Conservation (phyloP, 2,797 vertebrate species). For the Phrynocephalus forsythii region DNA sequence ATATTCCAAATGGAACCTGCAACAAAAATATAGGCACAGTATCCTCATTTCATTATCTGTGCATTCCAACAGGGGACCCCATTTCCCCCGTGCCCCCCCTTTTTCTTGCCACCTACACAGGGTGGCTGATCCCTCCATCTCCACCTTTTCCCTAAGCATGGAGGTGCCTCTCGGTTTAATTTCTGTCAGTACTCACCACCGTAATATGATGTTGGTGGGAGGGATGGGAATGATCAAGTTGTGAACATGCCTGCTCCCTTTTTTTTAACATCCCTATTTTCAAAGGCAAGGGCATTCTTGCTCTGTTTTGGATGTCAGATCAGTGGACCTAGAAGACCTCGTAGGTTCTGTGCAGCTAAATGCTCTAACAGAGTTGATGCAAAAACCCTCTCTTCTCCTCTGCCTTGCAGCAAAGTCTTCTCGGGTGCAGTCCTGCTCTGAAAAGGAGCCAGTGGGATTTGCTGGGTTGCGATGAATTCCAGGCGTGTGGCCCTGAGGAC, state of each 20-base stretch:
- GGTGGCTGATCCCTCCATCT: too few relatives aligned
- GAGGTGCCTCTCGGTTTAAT: background rate
- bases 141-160: background rate
- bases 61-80: too few relatives aligned
- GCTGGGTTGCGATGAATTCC: slow-evolving; percentile 63
- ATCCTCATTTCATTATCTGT: too few relatives aligned
- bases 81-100: too few relatives aligned
- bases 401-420: slow-evolving; percentile 81
- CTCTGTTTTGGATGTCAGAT: background rate
- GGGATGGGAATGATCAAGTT: background rate
- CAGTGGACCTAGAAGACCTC: background rate
- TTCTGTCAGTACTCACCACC: background rate
- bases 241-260: background rate
- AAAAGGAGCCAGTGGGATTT: slow-evolving; percentile 79
- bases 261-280: background rate
- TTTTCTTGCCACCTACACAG: too few relatives aligned
- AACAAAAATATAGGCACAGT: background rate
- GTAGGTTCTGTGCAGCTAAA: too few relatives aligned
- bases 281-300: background rate
- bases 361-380: background rate
- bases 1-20: background rate
- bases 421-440: slow-evolving; percentile 86
- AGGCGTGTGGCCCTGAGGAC: slow-evolving; percentile 67
- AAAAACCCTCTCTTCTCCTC: background rate
- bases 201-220: too few relatives aligned